Percentiles rank a stretch among this genome's conserved stretches.
These are phyloP conservation scores for Leptinotarsa rubiginosa DNA, from an alignment of 2,888 invertebrate species.

Conservation along the genomic window DNA sequence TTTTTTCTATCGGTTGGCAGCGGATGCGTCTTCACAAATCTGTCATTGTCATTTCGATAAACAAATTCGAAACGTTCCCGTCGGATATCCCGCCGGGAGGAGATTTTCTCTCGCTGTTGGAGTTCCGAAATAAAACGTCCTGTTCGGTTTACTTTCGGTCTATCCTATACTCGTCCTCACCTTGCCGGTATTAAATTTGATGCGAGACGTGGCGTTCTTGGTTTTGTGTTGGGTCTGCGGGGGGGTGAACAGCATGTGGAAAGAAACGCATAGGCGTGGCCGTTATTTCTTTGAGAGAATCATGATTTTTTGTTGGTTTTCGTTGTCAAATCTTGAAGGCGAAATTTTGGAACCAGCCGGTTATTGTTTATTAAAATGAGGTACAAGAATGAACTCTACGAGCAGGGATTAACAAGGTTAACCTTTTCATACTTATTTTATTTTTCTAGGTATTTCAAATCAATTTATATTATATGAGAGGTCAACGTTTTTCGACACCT, in stretches of 20 bases:
- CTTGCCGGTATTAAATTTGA: slow-evolving; percentile 16
- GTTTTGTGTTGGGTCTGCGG: not conserved
- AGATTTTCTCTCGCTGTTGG: slow-evolving; percentile 50
- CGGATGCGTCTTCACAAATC: slow-evolving; percentile 45
- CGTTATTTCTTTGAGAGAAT: no score
- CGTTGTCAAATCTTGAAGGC: no score
- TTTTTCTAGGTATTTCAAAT: no score
- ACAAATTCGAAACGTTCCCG: slow-evolving; percentile 47
- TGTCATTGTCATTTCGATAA: slow-evolving; percentile 55
- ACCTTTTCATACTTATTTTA: no score
- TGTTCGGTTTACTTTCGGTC: slow-evolving; percentile 10
- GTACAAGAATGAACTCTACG: no score
- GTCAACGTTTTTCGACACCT: no score
- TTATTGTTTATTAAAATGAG: no score
- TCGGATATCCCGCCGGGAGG: slow-evolving; percentile 49
- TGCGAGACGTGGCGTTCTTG: slow-evolving; percentile 2
- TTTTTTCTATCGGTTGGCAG: slow-evolving; percentile 22
- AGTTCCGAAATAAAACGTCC: slow-evolving; percentile 38
- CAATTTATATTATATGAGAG: no score
- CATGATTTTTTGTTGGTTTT: no score
- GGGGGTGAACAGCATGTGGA: not conserved
- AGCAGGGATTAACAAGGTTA: no score
- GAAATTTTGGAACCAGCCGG: no score
- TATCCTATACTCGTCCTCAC: slow-evolving; percentile 14
- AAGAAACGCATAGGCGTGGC: not conserved